Percentiles rank a stretch among this genome's conserved stretches.
phyloP scores from a whole-genome alignment of 2,888 invertebrate genomes.

The Bugulina stolonifera region DNA sequence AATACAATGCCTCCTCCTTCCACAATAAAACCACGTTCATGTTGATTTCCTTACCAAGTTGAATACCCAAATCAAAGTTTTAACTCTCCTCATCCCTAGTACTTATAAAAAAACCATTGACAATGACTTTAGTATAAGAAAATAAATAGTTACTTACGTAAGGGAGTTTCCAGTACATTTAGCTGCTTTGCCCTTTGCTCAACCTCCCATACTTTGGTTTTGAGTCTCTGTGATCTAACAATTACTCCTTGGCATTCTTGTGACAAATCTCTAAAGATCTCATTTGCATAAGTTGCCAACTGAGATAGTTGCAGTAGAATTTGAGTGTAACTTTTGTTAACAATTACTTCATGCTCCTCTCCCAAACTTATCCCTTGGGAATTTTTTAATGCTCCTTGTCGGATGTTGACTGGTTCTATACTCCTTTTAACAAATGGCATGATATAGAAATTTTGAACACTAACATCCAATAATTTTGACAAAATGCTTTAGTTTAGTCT shows the following conservation, averaged over 20 bases:
- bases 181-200: constrained; percentile 8
- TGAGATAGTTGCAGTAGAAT: constrained; percentile 19
- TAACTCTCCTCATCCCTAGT: background rate
- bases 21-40: no score
- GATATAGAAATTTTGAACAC: no score
- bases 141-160: constrained; percentile 21
- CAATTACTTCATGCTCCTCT: constrained; percentile 22
- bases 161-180: constrained; percentile 22
- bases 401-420: constrained; percentile 21
- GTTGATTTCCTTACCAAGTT: no score
- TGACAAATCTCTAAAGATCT: constrained; percentile 17
- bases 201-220: constrained; percentile 13
- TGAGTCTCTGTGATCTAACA: constrained; percentile 6
- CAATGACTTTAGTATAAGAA: background rate
- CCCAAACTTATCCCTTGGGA: background rate
- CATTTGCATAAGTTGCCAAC: constrained; percentile 2
- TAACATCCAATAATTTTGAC: no score
- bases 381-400: constrained; percentile 15
- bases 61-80: no score
- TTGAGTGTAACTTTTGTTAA: constrained; percentile 15
- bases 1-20: background rate
- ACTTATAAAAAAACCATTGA: background rate
- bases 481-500: no score
- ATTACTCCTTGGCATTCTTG: constrained; percentile 18
- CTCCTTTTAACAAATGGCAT: constrained; percentile 20